These are phyloP conservation scores for Gymnoscopelus microlampas DNA, from an alignment of 2,797 vertebrate genomes.

Conservation along the genomic window DNA sequence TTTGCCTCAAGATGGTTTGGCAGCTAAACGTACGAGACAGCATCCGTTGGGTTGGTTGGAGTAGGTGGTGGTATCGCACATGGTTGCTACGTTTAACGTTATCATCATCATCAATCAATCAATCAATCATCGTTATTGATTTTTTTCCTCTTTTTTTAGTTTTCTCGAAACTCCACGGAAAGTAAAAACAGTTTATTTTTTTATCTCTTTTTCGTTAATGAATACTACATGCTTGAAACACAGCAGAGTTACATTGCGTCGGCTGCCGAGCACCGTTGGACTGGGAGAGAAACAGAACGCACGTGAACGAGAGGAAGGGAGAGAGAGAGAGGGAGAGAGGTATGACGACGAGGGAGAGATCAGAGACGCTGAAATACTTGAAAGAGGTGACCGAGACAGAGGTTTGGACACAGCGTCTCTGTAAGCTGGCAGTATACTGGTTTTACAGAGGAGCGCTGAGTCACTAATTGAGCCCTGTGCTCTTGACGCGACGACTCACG, in stretches of 20 bases:
- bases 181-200: constrained; percentile 61
- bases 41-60: constrained; percentile 63
- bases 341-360: constrained; percentile 20
- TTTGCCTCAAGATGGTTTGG: constrained; percentile 74
- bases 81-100: constrained; percentile 77
- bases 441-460: constrained; percentile 44
- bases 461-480: constrained; percentile 40
- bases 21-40: constrained; percentile 73
- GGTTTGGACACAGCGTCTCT: constrained; percentile 62
- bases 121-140: constrained; percentile 41
- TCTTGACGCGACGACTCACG: too few relatives aligned
- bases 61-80: constrained; percentile 66
- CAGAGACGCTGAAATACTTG: constrained; percentile 43
- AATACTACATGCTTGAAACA: constrained; percentile 89
- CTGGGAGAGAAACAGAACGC: constrained; percentile 73
- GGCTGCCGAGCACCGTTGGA: constrained; percentile 72
- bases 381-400: constrained; percentile 33
- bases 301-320: constrained; percentile 21
- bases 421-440: constrained; percentile 71
- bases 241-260: constrained; percentile 78
- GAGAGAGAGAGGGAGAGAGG: constrained; percentile 41
- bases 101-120: constrained; percentile 49
- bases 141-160: constrained; percentile 52
- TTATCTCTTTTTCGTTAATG: constrained; percentile 80
- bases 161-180: constrained; percentile 78